These are phyloP conservation scores for Eupithecia dodoneata DNA, from an alignment of 2,888 invertebrate genomes.

Conservation along the genomic window DNA sequence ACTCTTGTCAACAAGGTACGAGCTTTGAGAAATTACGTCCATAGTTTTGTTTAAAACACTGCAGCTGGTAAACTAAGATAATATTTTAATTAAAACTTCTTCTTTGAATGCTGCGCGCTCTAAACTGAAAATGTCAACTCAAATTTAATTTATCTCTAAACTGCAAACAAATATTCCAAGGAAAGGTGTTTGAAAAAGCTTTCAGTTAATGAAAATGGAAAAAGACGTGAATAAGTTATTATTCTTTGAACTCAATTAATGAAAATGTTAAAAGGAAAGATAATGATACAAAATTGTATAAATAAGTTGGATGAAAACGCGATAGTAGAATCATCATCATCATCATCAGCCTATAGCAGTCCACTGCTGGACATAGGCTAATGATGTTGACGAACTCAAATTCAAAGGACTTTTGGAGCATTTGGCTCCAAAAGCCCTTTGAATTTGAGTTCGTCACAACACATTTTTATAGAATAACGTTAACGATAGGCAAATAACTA, in stretches of 20 bases:
- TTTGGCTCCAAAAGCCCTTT: no score
- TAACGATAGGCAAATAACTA: no score
- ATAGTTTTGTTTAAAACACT: constrained; percentile 43
- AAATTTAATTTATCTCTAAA: constrained; percentile 14
- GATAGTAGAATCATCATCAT: no score
- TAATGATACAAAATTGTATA: not conserved
- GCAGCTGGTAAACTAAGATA: constrained; percentile 25
- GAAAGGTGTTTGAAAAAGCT: not conserved
- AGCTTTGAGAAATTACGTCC: constrained; percentile 24
- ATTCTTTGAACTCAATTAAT: not conserved
- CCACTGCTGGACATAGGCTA: no score
- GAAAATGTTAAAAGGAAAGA: not conserved
- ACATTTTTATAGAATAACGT: no score
- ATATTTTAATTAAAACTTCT: constrained; percentile 38
- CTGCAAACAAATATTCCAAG: constrained; percentile 7
- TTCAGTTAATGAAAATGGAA: not conserved
- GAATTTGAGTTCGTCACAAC: no score
- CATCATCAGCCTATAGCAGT: no score
- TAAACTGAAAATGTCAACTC: constrained; percentile 23
- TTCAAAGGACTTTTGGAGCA: no score
- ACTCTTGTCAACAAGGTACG: not conserved
- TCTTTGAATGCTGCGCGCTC: constrained; percentile 22
- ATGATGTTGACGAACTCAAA: no score
- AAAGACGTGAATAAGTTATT: not conserved
- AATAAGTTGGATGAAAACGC: no score